Evolutionary conservation across 2,797 vertebrate species (phyloP).

Genomic region (Melopsittacus undulatus): DNA sequence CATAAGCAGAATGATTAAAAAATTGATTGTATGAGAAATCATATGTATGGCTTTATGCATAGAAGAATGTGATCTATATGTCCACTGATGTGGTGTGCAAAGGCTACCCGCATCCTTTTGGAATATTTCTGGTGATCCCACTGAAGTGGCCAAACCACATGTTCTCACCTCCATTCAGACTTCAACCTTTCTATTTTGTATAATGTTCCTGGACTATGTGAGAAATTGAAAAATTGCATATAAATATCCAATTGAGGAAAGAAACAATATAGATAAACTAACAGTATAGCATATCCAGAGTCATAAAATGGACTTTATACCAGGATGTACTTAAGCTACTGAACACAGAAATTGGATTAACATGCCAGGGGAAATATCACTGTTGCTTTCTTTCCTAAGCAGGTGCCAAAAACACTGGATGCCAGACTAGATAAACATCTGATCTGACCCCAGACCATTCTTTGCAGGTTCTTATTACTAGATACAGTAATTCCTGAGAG

Average conservation of each 20-base stretch:
- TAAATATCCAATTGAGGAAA: neutral
- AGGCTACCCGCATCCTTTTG: neutral
- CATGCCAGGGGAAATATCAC: neutral
- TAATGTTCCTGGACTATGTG: neutral
- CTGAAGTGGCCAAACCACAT: neutral
- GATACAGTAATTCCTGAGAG: neutral
- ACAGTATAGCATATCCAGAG: neutral
- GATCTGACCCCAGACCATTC: neutral
- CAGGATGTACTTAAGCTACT: neutral
- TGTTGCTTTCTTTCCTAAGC: neutral
- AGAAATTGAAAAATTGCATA: neutral
- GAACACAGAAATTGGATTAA: neutral
- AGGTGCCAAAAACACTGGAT: neutral
- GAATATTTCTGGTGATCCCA: neutral
- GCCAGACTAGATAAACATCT: neutral
- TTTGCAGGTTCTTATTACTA: neutral
- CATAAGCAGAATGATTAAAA: neutral
- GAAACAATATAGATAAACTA: neutral
- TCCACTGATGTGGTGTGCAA: neutral
- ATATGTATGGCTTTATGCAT: neutral
- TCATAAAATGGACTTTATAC: neutral
- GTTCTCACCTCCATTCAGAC: neutral
- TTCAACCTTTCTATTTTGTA: neutral
- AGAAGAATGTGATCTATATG: neutral
- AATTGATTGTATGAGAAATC: neutral